phyloP scores from a whole-genome alignment of 2,113 vertebrate species.

The Labrus mixtus region DNA sequence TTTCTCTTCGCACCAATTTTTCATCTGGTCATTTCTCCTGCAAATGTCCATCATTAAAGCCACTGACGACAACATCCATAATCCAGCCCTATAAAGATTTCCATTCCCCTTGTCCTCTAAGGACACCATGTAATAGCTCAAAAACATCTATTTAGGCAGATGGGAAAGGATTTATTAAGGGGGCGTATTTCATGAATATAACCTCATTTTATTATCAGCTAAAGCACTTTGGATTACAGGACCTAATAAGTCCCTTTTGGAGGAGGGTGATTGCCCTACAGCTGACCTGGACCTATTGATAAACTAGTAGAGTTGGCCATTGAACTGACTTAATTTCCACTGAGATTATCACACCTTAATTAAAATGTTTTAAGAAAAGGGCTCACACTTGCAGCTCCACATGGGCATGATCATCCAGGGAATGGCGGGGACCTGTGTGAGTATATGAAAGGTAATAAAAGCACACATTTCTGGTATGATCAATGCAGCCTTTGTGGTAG shows the following conservation, averaged over 20 bases:
- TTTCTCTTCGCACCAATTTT: conserved; percentile 17
- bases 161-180: conserved; percentile 66
- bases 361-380: conserved; percentile 38
- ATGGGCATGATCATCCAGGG: conserved; percentile 19
- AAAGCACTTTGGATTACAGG: conserved; percentile 68
- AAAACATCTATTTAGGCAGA: conserved; percentile 71
- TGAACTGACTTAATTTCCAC: conserved; percentile 55
- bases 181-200: conserved; percentile 64
- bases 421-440: conserved; percentile 25
- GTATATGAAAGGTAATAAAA: conserved; percentile 50
- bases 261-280: conserved; percentile 43
- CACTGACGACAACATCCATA: conserved; percentile 14
- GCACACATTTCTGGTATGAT: conserved; percentile 43
- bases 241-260: conserved; percentile 56
- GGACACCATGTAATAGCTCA: conserved; percentile 71
- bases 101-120: conserved; percentile 50
- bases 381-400: conserved; percentile 8
- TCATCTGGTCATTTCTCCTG: conserved; percentile 25
- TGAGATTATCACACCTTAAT: conserved; percentile 53
- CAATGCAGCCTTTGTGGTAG: conserved; percentile 50
- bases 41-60: conserved; percentile 52
- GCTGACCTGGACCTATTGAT: conserved; percentile 63
- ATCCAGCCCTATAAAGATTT: conserved; percentile 63
- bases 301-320: conserved; percentile 35
- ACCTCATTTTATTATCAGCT: conserved; percentile 50